Evolutionary conservation across 2,797 vertebrate genomes (phyloP).

Genomic region (Fratercula arctica): DNA sequence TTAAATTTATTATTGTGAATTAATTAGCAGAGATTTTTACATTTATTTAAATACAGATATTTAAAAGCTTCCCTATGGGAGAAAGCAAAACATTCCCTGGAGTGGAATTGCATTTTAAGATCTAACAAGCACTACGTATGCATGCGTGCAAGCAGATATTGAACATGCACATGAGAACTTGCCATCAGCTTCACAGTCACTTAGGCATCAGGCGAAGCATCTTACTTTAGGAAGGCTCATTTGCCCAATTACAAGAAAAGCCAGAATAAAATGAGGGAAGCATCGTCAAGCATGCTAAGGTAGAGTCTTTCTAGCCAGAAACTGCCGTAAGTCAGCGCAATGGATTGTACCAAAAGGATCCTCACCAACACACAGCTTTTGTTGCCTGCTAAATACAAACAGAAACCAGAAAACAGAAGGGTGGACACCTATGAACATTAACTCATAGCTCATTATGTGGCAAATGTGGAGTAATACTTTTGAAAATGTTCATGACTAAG

Average conservation of each 20-base stretch:
- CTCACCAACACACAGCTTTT: background rate
- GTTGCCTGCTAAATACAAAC: background rate
- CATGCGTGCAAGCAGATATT: fast-evolving
- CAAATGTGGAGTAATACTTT: background rate
- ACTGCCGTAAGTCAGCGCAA: background rate
- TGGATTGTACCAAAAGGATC: background rate
- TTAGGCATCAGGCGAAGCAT: background rate
- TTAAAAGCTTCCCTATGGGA: background rate
- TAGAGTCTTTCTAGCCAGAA: background rate
- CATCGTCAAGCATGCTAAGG: fast-evolving
- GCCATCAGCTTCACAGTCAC: background rate
- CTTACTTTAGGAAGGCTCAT: background rate
- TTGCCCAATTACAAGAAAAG: background rate
- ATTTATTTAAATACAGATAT: background rate
- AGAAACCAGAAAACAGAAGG: background rate
- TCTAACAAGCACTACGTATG: background rate
- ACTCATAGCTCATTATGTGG: background rate
- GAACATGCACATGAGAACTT: background rate
- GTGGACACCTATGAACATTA: background rate
- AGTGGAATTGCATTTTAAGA: background rate
- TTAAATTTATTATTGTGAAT: background rate
- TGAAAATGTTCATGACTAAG: background rate
- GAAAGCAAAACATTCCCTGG: background rate
- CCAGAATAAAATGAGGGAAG: background rate
- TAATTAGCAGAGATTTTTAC: background rate